Evolutionary conservation across 2,888 invertebrate genomes (phyloP), one percentile per base, ranked within the genome.

Genomic region (Xanthorhoe designata): DNA sequence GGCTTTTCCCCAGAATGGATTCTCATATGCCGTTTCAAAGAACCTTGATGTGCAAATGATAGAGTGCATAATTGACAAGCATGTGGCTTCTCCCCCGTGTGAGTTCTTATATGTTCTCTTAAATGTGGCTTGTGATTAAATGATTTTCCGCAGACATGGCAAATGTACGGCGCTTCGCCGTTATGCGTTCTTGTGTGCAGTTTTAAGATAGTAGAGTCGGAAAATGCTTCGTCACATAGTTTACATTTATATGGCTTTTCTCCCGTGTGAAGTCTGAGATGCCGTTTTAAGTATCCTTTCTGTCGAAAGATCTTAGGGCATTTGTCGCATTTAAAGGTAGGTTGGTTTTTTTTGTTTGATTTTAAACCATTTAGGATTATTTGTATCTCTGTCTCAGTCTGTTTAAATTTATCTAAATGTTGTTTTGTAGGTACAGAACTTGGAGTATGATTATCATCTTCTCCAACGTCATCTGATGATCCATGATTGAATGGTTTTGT

Each of bases 1-100:
- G 66, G 66, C 18, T 53, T 66, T 42, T 61, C 61, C n/a, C 61
- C 65, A 0, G 61, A 56, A 24, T 65, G 65, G 0, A 17, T 61
- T 18, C 61, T 38, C 0, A 38, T 17, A 32, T 65, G 65, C 10
- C 65, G 19, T 29, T 8, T 52, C 2, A 65, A 18, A 49, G 65
- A 61, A 9, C 60, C 17, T 49, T n/a, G 52, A 47, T 61, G 52
- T 9, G 61, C 51, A 2, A 65, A 65, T 17, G 56, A 47, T 3
- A 6, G 38, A 10, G 13, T 0, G 29, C 66, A 66, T 19, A 38
- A 8, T 10, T 52, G n/a, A 6, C 61, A 66, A 5, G 53, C 9
- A 38, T 49, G 17, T 2, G 61, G 65, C 13, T 56, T 65, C 24
- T 65, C 65, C 0, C 65, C 61, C 0, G 56, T 65, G 8, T 65